These are phyloP conservation scores for Leptinotarsa rubiginosa DNA, from an alignment of 2,888 invertebrate species.

Conservation along the genomic window DNA sequence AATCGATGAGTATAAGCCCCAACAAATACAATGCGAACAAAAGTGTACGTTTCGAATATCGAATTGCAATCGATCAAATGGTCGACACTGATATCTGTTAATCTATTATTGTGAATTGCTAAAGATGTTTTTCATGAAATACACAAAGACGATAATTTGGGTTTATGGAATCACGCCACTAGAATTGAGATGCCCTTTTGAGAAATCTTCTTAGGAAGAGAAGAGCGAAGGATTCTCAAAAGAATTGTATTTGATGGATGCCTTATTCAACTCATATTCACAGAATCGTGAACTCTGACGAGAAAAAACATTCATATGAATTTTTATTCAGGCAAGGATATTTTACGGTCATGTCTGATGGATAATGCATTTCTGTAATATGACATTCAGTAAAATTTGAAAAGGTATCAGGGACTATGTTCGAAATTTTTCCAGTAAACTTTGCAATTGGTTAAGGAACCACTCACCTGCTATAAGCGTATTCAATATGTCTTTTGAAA, in stretches of 20 bases:
- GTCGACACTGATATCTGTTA: constrained; percentile 54
- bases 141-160: constrained; percentile 43
- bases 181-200: constrained; percentile 31
- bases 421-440: no score
- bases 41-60: constrained; percentile 49
- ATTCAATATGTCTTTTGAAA: no score
- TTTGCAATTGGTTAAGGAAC: no score
- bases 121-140: constrained; percentile 41
- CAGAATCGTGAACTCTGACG: background rate
- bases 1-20: constrained; percentile 43
- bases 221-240: background rate
- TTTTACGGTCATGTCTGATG: no score
- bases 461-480: no score
- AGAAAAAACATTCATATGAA: background rate
- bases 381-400: background rate
- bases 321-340: no score
- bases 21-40: constrained; percentile 43
- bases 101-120: constrained; percentile 47
- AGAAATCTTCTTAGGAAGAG: background rate
- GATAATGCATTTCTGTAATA: background rate
- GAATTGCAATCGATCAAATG: constrained; percentile 55
- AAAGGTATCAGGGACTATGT: background rate
- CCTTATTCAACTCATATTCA: background rate
- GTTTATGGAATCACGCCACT: constrained; percentile 48
- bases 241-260: constrained; percentile 9